Evolutionary conservation across 2,888 invertebrate genomes (phyloP), one percentile per base, ranked within the genome.

Genomic region (Nomada hirtipes): DNA sequence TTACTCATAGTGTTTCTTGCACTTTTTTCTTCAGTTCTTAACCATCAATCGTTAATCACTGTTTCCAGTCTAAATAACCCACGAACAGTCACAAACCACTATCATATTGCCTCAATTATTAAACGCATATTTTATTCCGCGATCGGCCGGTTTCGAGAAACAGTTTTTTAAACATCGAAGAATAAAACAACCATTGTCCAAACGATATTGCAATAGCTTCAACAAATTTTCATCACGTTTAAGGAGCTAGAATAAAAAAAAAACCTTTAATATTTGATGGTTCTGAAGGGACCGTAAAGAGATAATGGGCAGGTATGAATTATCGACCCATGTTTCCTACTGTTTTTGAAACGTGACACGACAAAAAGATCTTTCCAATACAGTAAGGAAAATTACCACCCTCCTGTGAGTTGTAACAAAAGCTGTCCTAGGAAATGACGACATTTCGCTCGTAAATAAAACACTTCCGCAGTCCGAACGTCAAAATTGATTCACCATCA

Each of bases 11-110:
- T 84, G 73, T 83, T 26, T 82, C 70, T 86, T 69, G 67, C 84
- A 85, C 84, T 80, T 68, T 85, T 86, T 77, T 83, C 36, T 36
- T 90, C 91, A 91, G 89, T 78, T 79, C 87, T 86, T 76, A 59
- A 50, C 9, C 81, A 82, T 63, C 53, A 78, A 79, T 76, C 64
- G 59, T 57, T 9, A 55, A 50, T 57, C 83, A 73, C 69, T 57
- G 61, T 65, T 68, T n/a, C 13, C 15, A 11, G 55, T 60, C 47
- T 29, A 15, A 47, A 15, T n/a, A 77, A 79, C 82, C 60, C 59
- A 26, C 44, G 63, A 26, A 18, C 23, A 50, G 23, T 64, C 11
- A 61, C 15, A 23, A 29, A 18, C 10, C 20, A 29, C 60, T n/a
- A 61, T 76, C 80, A 63, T 63, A 20, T 47, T 11, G 44, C 26